Base-by-base conservation (phyloP, 2,797 vertebrate genomes). In the Sebastes minor region DNA sequence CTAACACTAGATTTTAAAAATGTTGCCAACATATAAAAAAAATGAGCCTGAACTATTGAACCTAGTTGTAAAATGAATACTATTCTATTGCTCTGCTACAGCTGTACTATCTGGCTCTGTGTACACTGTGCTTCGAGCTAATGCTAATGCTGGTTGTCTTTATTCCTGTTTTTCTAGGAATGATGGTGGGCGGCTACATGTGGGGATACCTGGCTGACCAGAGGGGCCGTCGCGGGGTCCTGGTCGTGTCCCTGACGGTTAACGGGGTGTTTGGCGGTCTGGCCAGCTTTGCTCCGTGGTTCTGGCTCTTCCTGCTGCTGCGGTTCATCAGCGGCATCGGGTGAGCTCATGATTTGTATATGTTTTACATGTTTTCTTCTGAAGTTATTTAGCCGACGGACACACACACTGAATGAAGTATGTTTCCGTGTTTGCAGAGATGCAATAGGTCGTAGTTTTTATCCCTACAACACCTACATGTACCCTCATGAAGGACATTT, bases 151-250 rank as follows among this genome's bases (percentile, higher is more conserved):
- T 16, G n/a, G 12, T 13, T 13, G 27, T 46, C 22, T 42, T 27
- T 4, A 18, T 59, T 78, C 4, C 6, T 42, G 4, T 38, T 73
- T 73, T 33, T 55, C 4, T 33, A 96, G 96, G 96, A 71, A 96
- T 96, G 96, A 96, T 96, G 96, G 74, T 95, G 25, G 96, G 96
- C 0, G 95, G 96, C 63, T 96, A 95, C 78, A 8, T 94, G 59
- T 96, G 96, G 96, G 96, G 96, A 0, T 95, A 94, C 81, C 61
- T 96, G 67, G 95, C 96, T 23, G 96, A 96, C 91, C 89, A 74
- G 81, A 94, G 81, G 85, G 96, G 96, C 22, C 95, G 96, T 5
- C 77, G 91, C 66, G 89, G 23, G n/a, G 86, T 96, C 33, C 38
- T 96, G 81, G 84, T 95, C 1, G 14, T 95, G 13, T 96, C 96